Base-by-base conservation (phyloP, 1,140 invertebrate species). In the Apis dorsata region DNA sequence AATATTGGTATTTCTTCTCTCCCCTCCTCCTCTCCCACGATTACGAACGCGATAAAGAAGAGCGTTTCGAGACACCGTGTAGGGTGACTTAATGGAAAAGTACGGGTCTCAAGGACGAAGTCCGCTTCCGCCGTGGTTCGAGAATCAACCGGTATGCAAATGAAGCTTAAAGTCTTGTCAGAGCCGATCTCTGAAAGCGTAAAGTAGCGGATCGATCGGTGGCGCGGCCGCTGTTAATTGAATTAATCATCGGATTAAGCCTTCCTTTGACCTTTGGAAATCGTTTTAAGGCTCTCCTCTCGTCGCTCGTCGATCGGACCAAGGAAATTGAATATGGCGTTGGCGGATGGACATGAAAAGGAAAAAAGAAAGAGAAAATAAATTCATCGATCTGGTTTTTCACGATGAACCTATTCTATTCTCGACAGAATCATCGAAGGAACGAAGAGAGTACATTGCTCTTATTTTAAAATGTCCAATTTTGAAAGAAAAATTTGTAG, bases 231-330 rank as follows among this genome's bases (percentile, higher is more conserved):
- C 68, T 76, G 85, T 90, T 87, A 90, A 90, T 85, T 81, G 81
- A 90, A 90, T 85, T 83, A 81, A 78, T 84, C 83, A 90, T 85
- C 86, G 80, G 86, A 68, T 78, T 34, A 63, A 68, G 13, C 63
- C 24, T 57, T 53, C 51, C 19, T 66, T 34, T 65, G 24, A 24
- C 51, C 17, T 15, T 19, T 13, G 62, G 24, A 34, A 77, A 66
- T 34, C 17, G 49, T 77, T 53, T 55, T n/a, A 13, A 21, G 68
- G 1, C 21, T 8, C 12, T 55, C 19, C 12, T n/a, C 34, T 4
- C 24, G 66, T 4, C 24, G 66, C 19, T 71, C 55, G 28, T 59
- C 28, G 55, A 59, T 28, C 28, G 28, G 13, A 44, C 34, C 71
- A 8, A 3, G 55, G 21, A 73, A 60, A 73, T 59, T n/a, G 34